Base-by-base conservation (phyloP, 2,113 vertebrate genomes). In the Bubo scandiacus region DNA sequence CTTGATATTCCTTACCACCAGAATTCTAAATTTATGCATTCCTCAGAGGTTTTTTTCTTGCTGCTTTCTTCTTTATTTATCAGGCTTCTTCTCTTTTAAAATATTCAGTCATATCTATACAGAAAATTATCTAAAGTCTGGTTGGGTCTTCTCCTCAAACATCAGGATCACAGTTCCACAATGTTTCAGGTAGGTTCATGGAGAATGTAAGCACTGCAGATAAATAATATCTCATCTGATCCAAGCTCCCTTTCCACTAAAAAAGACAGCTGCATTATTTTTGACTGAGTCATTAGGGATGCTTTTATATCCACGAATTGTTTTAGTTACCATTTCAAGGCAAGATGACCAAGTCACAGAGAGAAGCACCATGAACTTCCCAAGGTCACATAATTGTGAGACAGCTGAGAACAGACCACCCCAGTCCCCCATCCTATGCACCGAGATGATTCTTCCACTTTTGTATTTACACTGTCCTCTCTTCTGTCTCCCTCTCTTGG, bases 271-370 rank as follows among this genome's bases (percentile, higher is more conserved):
- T 68, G 19, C 10, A 4, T 61, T 73, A 57, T 22, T 90, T 94
- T 49, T 66, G 25, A 18, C 30, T 73, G 63, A 80, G 40, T 17
- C 81, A 63, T 38, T 36, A 62, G 16, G 36, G 10, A 61, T 20
- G 5, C 29, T 70, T 81, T 83, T 52, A 95, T 19, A 21, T 36
- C n/a, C 29, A 61, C 1, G 0, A 61, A 63, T 42, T 65, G 21
- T 57, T 94, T 92, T 54, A 92, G 42, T 81, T 93, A 92, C 45
- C 84, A 23, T 96, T 96, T 96, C 92, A 90, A 93, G 61, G 30
- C 22, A 79, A 88, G 73, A 86, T 80, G 81, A 78, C 54, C 78
- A 97, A 94, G 63, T 86, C 72, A 77, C 75, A 92, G 38, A 82
- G 51, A 71, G 63, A 92, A 86, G 49, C 51, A 75, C 70, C 59